Base-by-base conservation (phyloP, 2,888 invertebrate genomes). In the Drosophila koepferae region DNA sequence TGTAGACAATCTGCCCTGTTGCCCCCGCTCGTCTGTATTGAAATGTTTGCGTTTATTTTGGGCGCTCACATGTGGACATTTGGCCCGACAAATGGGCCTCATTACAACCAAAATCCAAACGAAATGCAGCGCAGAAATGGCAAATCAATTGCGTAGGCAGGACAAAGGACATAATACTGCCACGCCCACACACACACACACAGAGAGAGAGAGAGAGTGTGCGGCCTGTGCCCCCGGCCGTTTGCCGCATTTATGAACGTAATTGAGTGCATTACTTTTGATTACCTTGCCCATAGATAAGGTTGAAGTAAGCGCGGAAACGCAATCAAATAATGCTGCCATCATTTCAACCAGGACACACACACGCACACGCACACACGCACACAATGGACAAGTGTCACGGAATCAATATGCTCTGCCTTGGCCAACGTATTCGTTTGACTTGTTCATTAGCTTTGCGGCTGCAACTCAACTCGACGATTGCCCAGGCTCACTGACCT, bases 251-350 rank as follows among this genome's bases (percentile, higher is more conserved):
- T 78, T 77, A 76, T 74, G 77, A 64, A 34, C 80, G 77, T 89
- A 89, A 89, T 86, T 86, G 85, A 84, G 85, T 78, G 88, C 89
- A 89, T 87, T 85, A 87, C 82, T 80, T 65, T 74, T 82, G 85
- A 84, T 84, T 84, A 86, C 68, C 73, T 56, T 40, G 76, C 34
- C 63, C 64, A 63, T 43, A 64, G 70, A 79, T 77, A 75, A 70
- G 70, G 61, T 43, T 49, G 59, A 70, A 77, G 69, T 63, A 51
- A 67, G 46, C 65, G 72, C 72, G 55, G 61, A 48, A 51, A 55
- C 48, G 62, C 78, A 80, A 80, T 88, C 81, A 86, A 82, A 88
- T 82, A 82, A 82, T 74, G 77, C 62, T 63, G 49, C 65, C 80
- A 74, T 84, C 61, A 75, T 60, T 72, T 67, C 64, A 51, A 72